Conservation (phyloP, 2,888 invertebrate species). For the Torymus tubicola region DNA sequence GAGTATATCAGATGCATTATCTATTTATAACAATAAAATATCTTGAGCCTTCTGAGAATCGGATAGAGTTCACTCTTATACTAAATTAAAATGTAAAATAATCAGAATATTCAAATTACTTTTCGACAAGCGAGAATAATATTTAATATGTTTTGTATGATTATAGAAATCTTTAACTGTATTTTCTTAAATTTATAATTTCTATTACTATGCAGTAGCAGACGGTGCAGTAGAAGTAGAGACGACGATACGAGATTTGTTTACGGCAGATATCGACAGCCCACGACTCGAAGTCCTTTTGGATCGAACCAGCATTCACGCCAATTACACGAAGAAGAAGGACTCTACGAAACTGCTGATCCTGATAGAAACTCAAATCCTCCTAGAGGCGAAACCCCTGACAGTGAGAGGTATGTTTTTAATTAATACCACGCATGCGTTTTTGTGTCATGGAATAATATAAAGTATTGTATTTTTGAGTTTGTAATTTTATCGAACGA, state of each 20-base stretch:
- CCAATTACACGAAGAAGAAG: slow-evolving; percentile 84
- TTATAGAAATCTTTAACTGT: slow-evolving; percentile 25
- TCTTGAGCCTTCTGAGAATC: too few species aligned
- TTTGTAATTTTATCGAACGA: too few species aligned
- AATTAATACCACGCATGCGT: too few species aligned
- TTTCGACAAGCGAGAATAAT: neutral
- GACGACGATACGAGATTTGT: slow-evolving; percentile 87
- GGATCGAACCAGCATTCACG: slow-evolving; percentile 78
- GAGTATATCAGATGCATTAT: too few species aligned
- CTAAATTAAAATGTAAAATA: too few species aligned
- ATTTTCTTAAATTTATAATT: too few species aligned
- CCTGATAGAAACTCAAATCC: slow-evolving; percentile 83
- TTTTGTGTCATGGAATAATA: too few species aligned
- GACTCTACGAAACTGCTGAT: slow-evolving; percentile 91
- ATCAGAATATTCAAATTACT: too few species aligned
- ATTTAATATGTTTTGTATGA: neutral
- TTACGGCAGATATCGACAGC: slow-evolving; percentile 80
- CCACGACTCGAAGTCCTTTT: slow-evolving; percentile 79
- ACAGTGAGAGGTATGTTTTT: slow-evolving; percentile 41
- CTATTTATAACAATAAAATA: too few species aligned
- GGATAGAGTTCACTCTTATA: too few species aligned
- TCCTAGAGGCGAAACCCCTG: slow-evolving; percentile 87
- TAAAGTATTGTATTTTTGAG: too few species aligned
- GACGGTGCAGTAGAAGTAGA: slow-evolving; percentile 79
- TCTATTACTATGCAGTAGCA: slow-evolving; percentile 76